These are phyloP conservation scores for Strix aluco DNA, from an alignment of 2,113 vertebrate genomes.

Conservation along the genomic window DNA sequence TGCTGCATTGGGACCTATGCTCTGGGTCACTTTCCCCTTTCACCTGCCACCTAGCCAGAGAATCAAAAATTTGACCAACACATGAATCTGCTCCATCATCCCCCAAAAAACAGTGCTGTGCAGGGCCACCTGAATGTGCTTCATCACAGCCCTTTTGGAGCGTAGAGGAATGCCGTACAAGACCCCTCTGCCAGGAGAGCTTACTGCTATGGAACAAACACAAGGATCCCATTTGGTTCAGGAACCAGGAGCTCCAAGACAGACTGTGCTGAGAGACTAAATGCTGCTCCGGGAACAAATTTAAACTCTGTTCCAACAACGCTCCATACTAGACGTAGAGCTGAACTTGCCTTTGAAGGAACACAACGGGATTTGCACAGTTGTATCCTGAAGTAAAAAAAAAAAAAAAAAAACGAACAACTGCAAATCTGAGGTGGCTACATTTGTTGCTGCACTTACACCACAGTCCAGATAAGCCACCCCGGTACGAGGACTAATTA, in stretches of 20 bases:
- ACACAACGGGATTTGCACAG: not conserved
- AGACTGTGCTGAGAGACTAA: not conserved
- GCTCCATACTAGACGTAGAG: accelerated
- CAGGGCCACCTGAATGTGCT: not conserved
- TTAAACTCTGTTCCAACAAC: not conserved
- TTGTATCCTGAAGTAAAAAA: not conserved
- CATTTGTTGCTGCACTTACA: not conserved
- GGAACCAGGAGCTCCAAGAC: not conserved
- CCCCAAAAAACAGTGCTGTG: not conserved
- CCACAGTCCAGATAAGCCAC: not conserved
- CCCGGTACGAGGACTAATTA: accelerated
- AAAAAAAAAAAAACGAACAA: too few species aligned
- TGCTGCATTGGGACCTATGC: not conserved
- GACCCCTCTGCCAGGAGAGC: not conserved
- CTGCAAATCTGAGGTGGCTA: not conserved
- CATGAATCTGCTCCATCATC: not conserved
- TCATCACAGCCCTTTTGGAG: not conserved
- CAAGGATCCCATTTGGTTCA: not conserved
- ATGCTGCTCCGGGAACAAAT: not conserved
- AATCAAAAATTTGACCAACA: not conserved
- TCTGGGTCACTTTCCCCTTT: not conserved
- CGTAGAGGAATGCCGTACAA: accelerated
- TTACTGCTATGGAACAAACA: not conserved
- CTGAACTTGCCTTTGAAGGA: not conserved
- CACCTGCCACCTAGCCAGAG: not conserved